A percentile compares a stretch with the other conserved stretches of the same genome.
These are phyloP conservation scores for Malacosoma neustria DNA, from an alignment of 2,888 invertebrate genomes.

Conservation along the genomic window DNA sequence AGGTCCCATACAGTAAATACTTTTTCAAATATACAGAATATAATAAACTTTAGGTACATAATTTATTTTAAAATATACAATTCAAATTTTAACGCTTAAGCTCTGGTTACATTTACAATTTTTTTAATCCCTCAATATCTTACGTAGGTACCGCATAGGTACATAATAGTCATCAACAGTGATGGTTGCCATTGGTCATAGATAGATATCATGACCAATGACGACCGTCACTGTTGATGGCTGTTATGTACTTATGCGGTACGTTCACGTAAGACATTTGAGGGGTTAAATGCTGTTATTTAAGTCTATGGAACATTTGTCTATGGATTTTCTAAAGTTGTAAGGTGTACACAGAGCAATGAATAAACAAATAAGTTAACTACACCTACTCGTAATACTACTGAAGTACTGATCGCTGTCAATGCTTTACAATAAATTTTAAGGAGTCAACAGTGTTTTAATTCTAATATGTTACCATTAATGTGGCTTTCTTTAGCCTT, in stretches of 20 bases:
- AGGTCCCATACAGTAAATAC: constrained; percentile 53
- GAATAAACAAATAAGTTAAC: constrained; percentile 43
- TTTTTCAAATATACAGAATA: constrained; percentile 69
- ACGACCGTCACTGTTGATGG: too few relatives aligned
- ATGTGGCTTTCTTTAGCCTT: background rate
- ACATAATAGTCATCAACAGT: too few relatives aligned
- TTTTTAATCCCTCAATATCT: too few relatives aligned
- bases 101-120: background rate
- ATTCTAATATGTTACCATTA: constrained; percentile 24
- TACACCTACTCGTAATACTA: constrained; percentile 67
- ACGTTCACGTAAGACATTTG: too few relatives aligned
- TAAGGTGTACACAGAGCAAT: background rate
- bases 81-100: constrained; percentile 41
- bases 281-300: too few relatives aligned
- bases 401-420: constrained; percentile 69
- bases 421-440: constrained; percentile 59
- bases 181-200: too few relatives aligned
- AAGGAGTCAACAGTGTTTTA: constrained; percentile 50
- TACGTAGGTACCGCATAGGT: too few relatives aligned
- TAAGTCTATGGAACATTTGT: too few relatives aligned
- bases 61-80: constrained; percentile 54
- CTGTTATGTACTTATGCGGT: too few relatives aligned
- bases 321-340: too few relatives aligned
- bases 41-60: constrained; percentile 61
- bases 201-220: too few relatives aligned